Base-by-base conservation (phyloP, 2,113 vertebrate genomes). In the Hippotragus niger region DNA sequence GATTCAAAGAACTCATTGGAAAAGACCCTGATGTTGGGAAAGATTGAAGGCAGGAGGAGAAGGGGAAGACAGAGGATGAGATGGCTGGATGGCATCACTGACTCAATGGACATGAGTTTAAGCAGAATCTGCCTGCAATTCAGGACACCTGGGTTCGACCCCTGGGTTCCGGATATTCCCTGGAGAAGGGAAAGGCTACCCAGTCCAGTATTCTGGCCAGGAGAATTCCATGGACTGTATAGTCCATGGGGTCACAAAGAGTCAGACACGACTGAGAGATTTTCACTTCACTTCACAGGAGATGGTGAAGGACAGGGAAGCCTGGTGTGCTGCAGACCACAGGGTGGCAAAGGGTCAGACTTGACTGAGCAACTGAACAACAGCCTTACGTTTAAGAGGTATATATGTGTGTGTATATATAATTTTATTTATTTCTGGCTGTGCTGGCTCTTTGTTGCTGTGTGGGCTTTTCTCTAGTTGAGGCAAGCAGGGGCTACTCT, bases 321-420 rank as follows among this genome's bases (percentile, higher is more conserved):
- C 19, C 67, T 40, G n/a, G 5, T 71, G n/a, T 71, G 67, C 67
- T 40, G 19, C 19, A 40, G n/a, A 40, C 67, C n/a, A 40, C 5
- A 2, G 10, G n/a, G n/a, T 40, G 19, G 67, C 67, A 71, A 71
- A 36, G 67, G 12, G n/a, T 71, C 67, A 71, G 67, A 71, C 67
- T 23, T 5, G 10, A 71, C n/a, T 40, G 67, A 71, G n/a, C n/a
- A 40, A 71, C 67, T 40, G n/a, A 71, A 71, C n/a, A 21, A 6
- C 64, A 12, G 40, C 19, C 19, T 40, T 71, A 40, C 19, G 23
- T 71, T 40, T 71, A 71, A 71, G 67, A 71, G 67, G n/a, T 40
- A 40, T 40, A 40, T 40, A n/a, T 36, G 3, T 67, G 1, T 67
- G 1, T 36, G 0, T 71, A 1, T 40, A 25, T 40, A 23, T 25